Evolutionary conservation across 2,888 invertebrate species (phyloP).

Genomic region (Tachina lurida): DNA sequence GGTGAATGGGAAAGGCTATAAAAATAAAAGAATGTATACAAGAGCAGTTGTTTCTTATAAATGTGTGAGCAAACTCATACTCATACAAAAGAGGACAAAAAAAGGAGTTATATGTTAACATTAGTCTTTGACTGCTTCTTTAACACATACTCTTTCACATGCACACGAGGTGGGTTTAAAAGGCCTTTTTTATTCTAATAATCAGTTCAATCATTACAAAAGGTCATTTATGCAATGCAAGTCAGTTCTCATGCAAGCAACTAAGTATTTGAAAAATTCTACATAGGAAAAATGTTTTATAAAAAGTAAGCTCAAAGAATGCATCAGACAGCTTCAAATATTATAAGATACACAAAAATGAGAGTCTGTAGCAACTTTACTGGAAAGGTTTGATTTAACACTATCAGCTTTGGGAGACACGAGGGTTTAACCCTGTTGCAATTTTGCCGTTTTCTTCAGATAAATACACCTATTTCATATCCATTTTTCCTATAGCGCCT

Average conservation of each 20-base stretch:
- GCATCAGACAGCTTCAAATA: no score
- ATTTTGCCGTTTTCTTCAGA: no score
- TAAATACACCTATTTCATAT: no score
- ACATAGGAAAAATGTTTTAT: no score
- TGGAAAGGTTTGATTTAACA: no score
- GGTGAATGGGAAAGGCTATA: constrained; percentile 19
- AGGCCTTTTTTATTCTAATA: neutral
- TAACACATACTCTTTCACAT: neutral
- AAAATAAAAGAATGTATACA: neutral
- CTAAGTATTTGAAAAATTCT: neutral
- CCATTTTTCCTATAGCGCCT: no score
- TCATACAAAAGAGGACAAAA: neutral
- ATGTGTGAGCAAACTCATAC: constrained; percentile 25
- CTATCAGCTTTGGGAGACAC: no score
- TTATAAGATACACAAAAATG: no score
- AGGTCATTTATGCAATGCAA: neutral
- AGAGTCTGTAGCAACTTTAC: no score
- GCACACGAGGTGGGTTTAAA: neutral
- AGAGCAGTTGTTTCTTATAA: constrained; percentile 23
- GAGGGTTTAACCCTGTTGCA: no score
- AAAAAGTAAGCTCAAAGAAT: no score
- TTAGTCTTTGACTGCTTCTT: constrained; percentile 49
- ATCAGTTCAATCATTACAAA: neutral
- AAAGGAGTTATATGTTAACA: constrained; percentile 17
- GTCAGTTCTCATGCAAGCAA: neutral